Evolutionary conservation across 1,140 invertebrate genomes (phyloP), one percentile per base, ranked within the genome.

Genomic region (Apis florea): DNA sequence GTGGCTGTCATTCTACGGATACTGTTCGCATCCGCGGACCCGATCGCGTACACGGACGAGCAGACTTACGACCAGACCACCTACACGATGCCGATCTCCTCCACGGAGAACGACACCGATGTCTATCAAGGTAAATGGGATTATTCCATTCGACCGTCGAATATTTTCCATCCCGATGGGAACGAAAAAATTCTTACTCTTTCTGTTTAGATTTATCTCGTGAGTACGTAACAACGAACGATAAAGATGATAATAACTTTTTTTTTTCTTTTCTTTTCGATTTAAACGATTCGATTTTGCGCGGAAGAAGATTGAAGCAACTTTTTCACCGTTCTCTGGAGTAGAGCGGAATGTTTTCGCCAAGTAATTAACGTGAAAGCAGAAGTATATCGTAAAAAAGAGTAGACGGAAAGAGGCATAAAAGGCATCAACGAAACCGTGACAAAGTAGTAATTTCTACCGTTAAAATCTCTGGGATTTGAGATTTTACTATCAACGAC

Each of bases 41-140:
- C 89, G 76, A 84, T 79, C 81, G 54, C 69, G 59, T 68, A 75
- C 64, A 86, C 89, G 66, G 77, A 86, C 66, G 83, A 79, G 61
- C 72, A 71, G 63, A 87, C 83, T 8, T 82, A 82, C 79, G 85
- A 90, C 64, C 81, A 86, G 56, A 87, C 86, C 66, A 87, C 85
- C 56, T 85, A 85, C 85, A 78, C 74, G 71, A n/a, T 68, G 26
- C 75, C 86, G 24, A 53, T 83, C 81, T 87, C 85, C 71, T 79
- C 85, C 70, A 89, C 84, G 83, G 90, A 90, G 89, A 91, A 89
- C 75, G 87, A 89, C 90, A 87, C 72, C 88, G 89, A 91, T 76
- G 73, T 86, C 69, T 85, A 82, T 72, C 80, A 82, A 91, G 91
- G 91, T 92, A 91, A 91, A 77, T 67, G 11, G 21, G n/a, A 67